Evolutionary conservation across 2,888 invertebrate genomes (phyloP).

Genomic region (Torymus aiolomorphi): DNA sequence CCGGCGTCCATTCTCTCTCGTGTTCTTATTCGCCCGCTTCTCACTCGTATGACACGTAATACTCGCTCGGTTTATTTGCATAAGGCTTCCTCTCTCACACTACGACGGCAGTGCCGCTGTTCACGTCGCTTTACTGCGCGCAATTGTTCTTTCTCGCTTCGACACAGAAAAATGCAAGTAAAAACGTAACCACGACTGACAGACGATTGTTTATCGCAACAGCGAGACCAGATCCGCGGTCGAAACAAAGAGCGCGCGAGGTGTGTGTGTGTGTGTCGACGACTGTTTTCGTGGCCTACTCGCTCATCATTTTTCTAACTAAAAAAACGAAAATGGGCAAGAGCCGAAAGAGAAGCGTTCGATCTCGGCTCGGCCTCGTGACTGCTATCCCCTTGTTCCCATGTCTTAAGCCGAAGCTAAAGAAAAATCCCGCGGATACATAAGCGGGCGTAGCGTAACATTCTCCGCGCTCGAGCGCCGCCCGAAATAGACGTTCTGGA

Average conservation of each 20-base stretch:
- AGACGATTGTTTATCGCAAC: too few species aligned
- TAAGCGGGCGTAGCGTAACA: constrained; percentile 42
- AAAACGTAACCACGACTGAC: too few species aligned
- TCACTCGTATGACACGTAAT: neutral
- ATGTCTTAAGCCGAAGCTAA: constrained; percentile 53
- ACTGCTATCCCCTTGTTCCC: constrained; percentile 37
- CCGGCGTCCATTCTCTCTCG: constrained; percentile 8
- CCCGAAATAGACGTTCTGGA: constrained; percentile 67
- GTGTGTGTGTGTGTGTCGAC: too few species aligned
- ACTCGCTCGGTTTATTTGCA: constrained; percentile 16
- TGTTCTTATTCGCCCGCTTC: neutral
- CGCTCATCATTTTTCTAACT: constrained; percentile 25
- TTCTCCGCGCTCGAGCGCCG: constrained; percentile 53
- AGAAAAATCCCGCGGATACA: constrained; percentile 51
- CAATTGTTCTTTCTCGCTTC: too few species aligned
- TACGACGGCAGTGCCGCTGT: constrained; percentile 30
- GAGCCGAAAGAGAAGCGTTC: constrained; percentile 12
- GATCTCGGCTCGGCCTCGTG: constrained; percentile 34
- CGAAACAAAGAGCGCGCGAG: too few species aligned
- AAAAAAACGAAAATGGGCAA: too few species aligned
- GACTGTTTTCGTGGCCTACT: constrained; percentile 30
- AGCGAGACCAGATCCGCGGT: too few species aligned
- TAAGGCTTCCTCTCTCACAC: constrained; percentile 19
- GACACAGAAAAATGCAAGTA: neutral
- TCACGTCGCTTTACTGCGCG: constrained; percentile 38